These are phyloP conservation scores for Apotomis capreana DNA, from an alignment of 2,888 invertebrate genomes.

Conservation along the genomic window DNA sequence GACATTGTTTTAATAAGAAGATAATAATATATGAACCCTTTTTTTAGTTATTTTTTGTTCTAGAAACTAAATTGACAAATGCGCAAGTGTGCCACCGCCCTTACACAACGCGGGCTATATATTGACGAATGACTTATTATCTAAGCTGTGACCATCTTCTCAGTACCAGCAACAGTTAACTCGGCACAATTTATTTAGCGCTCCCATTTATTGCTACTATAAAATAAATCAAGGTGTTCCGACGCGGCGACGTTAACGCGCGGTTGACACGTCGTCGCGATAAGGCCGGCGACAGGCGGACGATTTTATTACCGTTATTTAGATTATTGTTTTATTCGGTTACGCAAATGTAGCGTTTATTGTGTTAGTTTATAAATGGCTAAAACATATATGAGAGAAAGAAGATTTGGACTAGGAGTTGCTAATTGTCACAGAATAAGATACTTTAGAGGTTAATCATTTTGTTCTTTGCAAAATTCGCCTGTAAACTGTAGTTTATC, in stretches of 20 bases:
- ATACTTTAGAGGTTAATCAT: too few species aligned
- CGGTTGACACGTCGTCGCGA: conserved; percentile 48
- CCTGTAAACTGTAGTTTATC: too few species aligned
- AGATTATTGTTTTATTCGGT: conserved; percentile 3
- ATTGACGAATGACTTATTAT: conserved; percentile 18
- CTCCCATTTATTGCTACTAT: conserved; percentile 66
- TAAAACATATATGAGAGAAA: too few species aligned
- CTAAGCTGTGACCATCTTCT: conserved; percentile 1
- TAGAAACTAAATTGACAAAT: neutral
- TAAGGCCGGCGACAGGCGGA: conserved; percentile 26
- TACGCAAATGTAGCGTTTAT: conserved; percentile 1
- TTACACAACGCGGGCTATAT: neutral
- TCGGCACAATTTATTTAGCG: conserved; percentile 48
- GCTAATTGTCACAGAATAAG: too few species aligned
- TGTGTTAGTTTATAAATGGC: too few species aligned
- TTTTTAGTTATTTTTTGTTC: too few species aligned
- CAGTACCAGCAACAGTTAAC: conserved; percentile 32
- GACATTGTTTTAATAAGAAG: too few species aligned
- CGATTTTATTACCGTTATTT: conserved; percentile 3
- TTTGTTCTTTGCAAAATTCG: too few species aligned
- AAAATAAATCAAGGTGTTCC: conserved; percentile 48
- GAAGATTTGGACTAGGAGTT: too few species aligned
- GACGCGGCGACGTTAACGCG: conserved; percentile 44
- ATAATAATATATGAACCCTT: too few species aligned
- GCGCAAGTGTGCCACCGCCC: neutral